Evolutionary conservation across 2,797 vertebrate genomes (phyloP), one percentile per base, ranked within the genome.

Genomic region (Prunella strophiata): DNA sequence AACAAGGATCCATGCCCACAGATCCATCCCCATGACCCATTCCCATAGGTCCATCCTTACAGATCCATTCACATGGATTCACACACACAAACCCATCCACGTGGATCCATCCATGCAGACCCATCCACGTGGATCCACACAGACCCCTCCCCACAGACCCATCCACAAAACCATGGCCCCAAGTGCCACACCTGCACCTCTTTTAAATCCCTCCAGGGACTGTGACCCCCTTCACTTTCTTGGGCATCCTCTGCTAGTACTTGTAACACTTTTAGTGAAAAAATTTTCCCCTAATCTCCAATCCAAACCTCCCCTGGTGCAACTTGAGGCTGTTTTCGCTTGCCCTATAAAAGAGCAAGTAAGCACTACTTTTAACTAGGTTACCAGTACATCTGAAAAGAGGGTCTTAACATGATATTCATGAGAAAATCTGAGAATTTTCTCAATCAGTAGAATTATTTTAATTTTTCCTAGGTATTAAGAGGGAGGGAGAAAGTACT

Each of bases 151-250:
- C 13, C 38, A 20, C 10, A 4, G 11, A 34, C 1, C 45, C 10
- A 29, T 5, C 3, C 3, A 50, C 50, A 8, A 14, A 43, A 3
- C 65, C 20, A 1, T 1, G 18, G 47, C 43, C 78, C 32, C 1
- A 7, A 1, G 51, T 19, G 5, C 34, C 20, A 13, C 20, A 11
- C n/a, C 48, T 29, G 7, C n/a, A 2, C 0, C 0, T 7, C 38
- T 47, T 25, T 14, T 23, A 11, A 77, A 32, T 6, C 6, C 27
- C 13, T 2, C 7, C 40, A 7, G 36, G 11, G 27, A 25, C 0
- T 40, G 36, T 3, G 40, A 47, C 21, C 11, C 11, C 16, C 19
- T 14, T 17, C 21, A 3, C 32, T 8, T 9, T 42, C 47, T 51
- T 9, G 52, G 18, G 27, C 27, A 50, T n/a, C 20, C 16, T 13